Evolutionary conservation across 2,888 invertebrate genomes (phyloP).

Genomic region (Buathra laborator): DNA sequence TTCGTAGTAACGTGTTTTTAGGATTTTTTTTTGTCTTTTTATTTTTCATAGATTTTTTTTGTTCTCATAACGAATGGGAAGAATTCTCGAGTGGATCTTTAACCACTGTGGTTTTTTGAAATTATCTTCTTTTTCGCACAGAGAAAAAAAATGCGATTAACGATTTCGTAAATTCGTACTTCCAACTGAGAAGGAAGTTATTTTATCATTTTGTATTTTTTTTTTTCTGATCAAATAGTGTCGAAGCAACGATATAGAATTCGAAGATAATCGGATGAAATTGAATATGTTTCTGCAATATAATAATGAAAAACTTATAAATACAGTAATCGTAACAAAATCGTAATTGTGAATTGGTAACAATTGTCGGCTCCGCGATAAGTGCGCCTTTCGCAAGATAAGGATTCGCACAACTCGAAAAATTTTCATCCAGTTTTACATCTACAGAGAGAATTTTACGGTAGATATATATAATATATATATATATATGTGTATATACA

Average conservation of each 20-base stretch:
- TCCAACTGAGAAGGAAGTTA: constrained; percentile 39
- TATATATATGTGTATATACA: constrained; percentile 83
- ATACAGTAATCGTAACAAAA: constrained; percentile 49
- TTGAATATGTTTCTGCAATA: constrained; percentile 9
- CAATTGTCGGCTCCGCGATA: constrained; percentile 46
- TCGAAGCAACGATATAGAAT: constrained; percentile 24
- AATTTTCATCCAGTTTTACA: constrained; percentile 61
- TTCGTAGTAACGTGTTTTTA: constrained; percentile 60
- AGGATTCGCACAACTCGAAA: constrained; percentile 53
- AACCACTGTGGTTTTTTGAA: not conserved
- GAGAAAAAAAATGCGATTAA: constrained; percentile 25
- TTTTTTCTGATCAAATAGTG: constrained; percentile 10
- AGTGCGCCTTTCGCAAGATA: constrained; percentile 42
- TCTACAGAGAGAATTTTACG: constrained; percentile 64
- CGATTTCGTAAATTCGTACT: constrained; percentile 1
- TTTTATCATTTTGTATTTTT: constrained; percentile 16
- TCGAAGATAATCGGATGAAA: constrained; percentile 16
- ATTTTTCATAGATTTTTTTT: constrained; percentile 39
- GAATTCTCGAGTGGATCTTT: constrained; percentile 1
- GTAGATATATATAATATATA: constrained; percentile 71
- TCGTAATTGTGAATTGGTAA: constrained; percentile 39
- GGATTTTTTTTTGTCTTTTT: constrained; percentile 29
- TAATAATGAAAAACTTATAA: constrained; percentile 19
- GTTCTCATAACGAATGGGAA: constrained; percentile 53
- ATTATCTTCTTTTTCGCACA: constrained; percentile 7